Conservation (phyloP, 2,888 invertebrate species). For the Hanleya hanleyi region DNA sequence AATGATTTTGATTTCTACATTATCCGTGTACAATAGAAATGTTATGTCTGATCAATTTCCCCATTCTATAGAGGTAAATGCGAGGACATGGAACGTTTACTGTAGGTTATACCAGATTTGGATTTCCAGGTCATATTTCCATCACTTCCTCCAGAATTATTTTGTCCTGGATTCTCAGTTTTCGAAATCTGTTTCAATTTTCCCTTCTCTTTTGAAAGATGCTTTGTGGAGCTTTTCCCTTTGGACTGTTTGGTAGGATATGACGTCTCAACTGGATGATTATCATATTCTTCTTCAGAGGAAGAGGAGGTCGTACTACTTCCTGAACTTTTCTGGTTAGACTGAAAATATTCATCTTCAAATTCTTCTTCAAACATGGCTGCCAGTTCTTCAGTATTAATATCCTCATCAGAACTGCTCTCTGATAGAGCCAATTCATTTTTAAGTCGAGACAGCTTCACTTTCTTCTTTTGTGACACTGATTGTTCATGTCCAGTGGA, state of each 20-base stretch:
- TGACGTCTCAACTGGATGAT: too few relatives aligned
- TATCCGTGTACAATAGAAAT: too few relatives aligned
- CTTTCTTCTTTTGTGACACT: too few relatives aligned
- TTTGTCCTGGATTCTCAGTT: background rate
- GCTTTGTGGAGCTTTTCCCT: background rate
- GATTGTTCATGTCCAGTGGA: too few relatives aligned
- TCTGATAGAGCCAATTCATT: conserved; percentile 47
- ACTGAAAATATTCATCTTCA: background rate
- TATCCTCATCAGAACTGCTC: conserved; percentile 40
- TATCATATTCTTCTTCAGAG: background rate
- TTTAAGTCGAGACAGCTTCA: background rate
- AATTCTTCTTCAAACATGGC: background rate
- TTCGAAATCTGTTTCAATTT: background rate
- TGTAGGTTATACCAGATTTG: background rate
- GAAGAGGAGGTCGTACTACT: background rate
- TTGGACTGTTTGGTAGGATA: background rate
- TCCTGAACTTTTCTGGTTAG: background rate
- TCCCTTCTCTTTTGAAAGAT: background rate
- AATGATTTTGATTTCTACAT: too few relatives aligned
- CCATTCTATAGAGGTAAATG: background rate
- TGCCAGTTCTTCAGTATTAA: background rate
- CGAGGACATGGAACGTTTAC: background rate
- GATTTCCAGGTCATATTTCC: background rate
- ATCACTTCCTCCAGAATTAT: background rate
- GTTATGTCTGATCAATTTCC: too few relatives aligned